phyloP scores from a whole-genome alignment of 2,113 vertebrate genomes.

The Fregata magnificens region DNA sequence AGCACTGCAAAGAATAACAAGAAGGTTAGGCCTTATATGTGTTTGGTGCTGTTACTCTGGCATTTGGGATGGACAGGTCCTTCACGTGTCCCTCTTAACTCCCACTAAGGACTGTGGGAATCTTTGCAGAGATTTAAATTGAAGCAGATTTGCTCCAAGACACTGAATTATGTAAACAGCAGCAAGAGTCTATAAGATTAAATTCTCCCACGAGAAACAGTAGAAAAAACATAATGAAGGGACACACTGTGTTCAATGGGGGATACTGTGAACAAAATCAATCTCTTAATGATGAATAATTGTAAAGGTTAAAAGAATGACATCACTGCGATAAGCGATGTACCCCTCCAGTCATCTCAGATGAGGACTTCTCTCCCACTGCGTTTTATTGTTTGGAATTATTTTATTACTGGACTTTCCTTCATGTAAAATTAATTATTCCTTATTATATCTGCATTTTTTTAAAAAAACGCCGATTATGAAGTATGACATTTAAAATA shows the following conservation, averaged over 20 bases:
- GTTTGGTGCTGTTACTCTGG: background rate
- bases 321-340: background rate
- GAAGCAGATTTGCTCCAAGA: background rate
- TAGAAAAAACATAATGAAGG: background rate
- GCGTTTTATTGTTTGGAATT: background rate
- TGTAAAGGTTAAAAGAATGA: background rate
- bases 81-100: background rate
- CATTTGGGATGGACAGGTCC: background rate
- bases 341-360: background rate
- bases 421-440: constrained; percentile 7
- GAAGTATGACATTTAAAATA: constrained; percentile 29
- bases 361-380: background rate
- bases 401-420: background rate
- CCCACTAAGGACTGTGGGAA: background rate
- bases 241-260: background rate
- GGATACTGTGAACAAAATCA: background rate
- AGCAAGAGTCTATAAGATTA: background rate
- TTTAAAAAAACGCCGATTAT: background rate
- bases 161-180: background rate
- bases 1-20: background rate
- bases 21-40: background rate
- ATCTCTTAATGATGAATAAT: background rate
- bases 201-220: background rate
- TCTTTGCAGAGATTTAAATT: background rate
- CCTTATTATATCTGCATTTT: constrained; percentile 6